phyloP scores from a whole-genome alignment of 1,140 invertebrate genomes.

The Batillaria attramentaria region DNA sequence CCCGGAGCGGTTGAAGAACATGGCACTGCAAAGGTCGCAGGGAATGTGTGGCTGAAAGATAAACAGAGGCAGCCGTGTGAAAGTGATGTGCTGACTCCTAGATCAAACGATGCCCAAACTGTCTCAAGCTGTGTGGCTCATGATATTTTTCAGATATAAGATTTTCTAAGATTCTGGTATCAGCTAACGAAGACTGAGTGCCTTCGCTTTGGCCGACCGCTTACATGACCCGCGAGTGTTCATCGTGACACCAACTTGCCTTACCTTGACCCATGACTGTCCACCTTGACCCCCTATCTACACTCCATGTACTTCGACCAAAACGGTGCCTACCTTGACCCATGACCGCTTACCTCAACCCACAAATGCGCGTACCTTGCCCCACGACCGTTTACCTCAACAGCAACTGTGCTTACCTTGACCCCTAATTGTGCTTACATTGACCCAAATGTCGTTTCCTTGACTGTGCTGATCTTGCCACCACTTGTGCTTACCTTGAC shows the following conservation, averaged over 20 bases:
- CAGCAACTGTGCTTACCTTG: too few species aligned
- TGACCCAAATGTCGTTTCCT: background rate
- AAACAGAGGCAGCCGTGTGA: background rate
- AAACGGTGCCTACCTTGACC: too few species aligned
- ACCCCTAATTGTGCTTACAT: too few species aligned
- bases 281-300: too few species aligned
- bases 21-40: slow-evolving; percentile 20
- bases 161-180: background rate
- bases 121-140: background rate
- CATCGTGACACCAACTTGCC: too few species aligned
- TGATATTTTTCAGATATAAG: background rate
- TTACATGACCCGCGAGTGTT: too few species aligned
- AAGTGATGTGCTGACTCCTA: background rate
- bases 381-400: too few species aligned
- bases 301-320: too few species aligned
- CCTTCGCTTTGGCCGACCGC: too few species aligned
- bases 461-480: background rate
- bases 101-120: background rate
- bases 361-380: too few species aligned
- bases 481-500: background rate
- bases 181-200: background rate
- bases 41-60: slow-evolving; percentile 24
- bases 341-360: too few species aligned
- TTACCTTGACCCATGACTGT: too few species aligned
- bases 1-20: slow-evolving; percentile 21